Conservation (phyloP, 2,797 vertebrate genomes). For the Gallinago solitaria region DNA sequence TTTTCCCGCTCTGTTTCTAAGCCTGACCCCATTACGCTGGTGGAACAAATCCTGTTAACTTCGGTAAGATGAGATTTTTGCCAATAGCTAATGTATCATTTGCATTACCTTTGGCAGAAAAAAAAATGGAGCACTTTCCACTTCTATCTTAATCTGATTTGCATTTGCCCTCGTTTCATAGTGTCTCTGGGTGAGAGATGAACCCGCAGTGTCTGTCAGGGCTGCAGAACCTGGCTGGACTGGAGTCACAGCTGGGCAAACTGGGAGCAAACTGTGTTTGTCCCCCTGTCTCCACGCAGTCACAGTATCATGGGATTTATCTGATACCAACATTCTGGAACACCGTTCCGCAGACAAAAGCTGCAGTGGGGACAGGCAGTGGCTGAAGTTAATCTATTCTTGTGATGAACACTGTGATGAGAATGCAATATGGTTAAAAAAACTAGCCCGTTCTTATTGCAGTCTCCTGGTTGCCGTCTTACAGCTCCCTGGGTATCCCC, state of each 20-base stretch:
- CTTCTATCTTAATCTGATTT: background rate
- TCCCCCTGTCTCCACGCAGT: background rate
- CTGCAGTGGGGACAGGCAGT: slow-evolving; percentile 5
- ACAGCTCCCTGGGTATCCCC: background rate
- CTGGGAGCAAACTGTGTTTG: background rate
- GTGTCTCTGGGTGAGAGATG: background rate
- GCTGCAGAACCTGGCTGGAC: background rate
- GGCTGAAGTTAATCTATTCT: slow-evolving; percentile 35
- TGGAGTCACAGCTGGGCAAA: background rate
- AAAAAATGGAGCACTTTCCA: background rate
- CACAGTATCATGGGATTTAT: background rate
- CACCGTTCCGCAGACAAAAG: slow-evolving; percentile 9
- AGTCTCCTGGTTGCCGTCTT: slow-evolving; percentile 16
- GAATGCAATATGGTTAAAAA: slow-evolving; percentile 40
- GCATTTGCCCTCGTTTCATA: background rate
- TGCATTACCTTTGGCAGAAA: background rate
- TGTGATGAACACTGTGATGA: slow-evolving; percentile 21
- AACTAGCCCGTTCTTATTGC: background rate
- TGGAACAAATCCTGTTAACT: background rate
- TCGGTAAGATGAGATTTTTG: background rate
- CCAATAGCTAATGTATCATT: background rate
- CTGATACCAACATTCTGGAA: background rate
- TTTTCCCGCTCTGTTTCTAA: background rate
- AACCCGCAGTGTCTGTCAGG: background rate
- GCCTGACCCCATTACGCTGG: background rate